Percentiles rank a stretch among this genome's conserved stretches.
phyloP scores from a whole-genome alignment of 2,113 vertebrate genomes.

The Lutjanus erythropterus region DNA sequence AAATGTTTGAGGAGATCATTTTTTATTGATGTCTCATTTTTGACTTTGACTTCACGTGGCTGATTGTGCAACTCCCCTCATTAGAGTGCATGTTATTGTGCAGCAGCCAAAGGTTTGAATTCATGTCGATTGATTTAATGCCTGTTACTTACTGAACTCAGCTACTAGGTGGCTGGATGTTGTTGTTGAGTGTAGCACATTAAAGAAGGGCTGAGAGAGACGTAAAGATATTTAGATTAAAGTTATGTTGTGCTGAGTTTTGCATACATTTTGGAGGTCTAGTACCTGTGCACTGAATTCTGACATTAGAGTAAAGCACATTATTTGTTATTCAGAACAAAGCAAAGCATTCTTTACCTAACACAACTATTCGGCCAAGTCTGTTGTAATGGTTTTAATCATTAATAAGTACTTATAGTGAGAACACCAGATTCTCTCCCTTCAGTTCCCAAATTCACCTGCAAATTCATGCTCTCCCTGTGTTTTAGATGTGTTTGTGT shows the following conservation, averaged over 20 bases:
- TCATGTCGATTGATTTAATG: too few species aligned
- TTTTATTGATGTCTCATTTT: too few species aligned
- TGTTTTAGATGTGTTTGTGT: slow-evolving; percentile 50
- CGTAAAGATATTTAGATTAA: slow-evolving; percentile 20
- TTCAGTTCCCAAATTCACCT: slow-evolving; percentile 23
- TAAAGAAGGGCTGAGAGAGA: neutral
- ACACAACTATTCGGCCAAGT: neutral
- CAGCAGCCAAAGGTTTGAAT: too few species aligned
- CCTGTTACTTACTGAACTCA: neutral
- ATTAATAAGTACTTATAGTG: neutral
- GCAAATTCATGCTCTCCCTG: slow-evolving; percentile 1
- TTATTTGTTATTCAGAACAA: slow-evolving; percentile 11
- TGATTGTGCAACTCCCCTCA: too few species aligned
- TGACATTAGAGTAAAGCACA: slow-evolving; percentile 23
- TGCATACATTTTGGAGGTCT: slow-evolving; percentile 16
- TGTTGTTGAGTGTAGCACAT: slow-evolving; percentile 33
- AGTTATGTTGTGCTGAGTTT: slow-evolving; percentile 19
- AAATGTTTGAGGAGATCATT: too few species aligned
- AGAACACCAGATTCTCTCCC: slow-evolving; percentile 4
- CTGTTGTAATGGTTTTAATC: neutral
- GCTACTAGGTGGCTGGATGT: neutral
- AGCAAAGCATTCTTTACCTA: neutral
- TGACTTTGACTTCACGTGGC: too few species aligned
- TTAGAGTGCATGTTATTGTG: too few species aligned
- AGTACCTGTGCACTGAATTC: slow-evolving; percentile 50